phyloP scores from a whole-genome alignment of 2,888 invertebrate genomes.

The Epirrita christyi region DNA sequence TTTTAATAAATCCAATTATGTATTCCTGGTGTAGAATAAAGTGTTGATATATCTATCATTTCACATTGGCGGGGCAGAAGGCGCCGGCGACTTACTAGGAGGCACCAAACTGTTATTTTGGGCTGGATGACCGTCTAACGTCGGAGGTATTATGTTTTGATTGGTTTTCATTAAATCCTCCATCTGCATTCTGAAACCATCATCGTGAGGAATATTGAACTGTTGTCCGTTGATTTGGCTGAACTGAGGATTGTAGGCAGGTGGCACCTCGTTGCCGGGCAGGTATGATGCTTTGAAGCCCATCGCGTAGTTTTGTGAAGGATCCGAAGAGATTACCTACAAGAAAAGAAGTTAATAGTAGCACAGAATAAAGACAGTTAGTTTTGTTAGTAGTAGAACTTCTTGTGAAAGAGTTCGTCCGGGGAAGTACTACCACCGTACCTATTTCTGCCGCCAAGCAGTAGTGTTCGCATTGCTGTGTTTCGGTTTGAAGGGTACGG shows the following conservation, averaged over 20 bases:
- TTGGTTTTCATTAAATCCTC: background rate
- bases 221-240: background rate
- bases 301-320: slow-evolving; percentile 28
- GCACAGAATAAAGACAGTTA: too few relatives aligned
- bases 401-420: too few relatives aligned
- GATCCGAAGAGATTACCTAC: slow-evolving; percentile 16
- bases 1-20: too few relatives aligned
- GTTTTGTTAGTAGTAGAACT: too few relatives aligned
- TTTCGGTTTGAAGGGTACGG: too few relatives aligned
- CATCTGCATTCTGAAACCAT: slow-evolving; percentile 5
- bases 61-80: slow-evolving; percentile 18
- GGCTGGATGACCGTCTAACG: background rate
- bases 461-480: too few relatives aligned
- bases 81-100: slow-evolving; percentile 1
- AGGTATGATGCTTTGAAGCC: slow-evolving; percentile 29
- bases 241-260: slow-evolving; percentile 4
- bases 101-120: slow-evolving; percentile 8
- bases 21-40: too few relatives aligned
- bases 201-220: background rate
- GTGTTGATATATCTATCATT: too few relatives aligned
- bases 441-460: too few relatives aligned
- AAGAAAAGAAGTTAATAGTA: too few relatives aligned
- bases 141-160: background rate
- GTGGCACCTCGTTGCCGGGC: slow-evolving; percentile 2
- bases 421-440: too few relatives aligned